A percentile compares a stretch with the other conserved stretches of the same genome.
Evolutionary conservation across 1,140 invertebrate species (phyloP).

Genomic region (Nomia melanderi): DNA sequence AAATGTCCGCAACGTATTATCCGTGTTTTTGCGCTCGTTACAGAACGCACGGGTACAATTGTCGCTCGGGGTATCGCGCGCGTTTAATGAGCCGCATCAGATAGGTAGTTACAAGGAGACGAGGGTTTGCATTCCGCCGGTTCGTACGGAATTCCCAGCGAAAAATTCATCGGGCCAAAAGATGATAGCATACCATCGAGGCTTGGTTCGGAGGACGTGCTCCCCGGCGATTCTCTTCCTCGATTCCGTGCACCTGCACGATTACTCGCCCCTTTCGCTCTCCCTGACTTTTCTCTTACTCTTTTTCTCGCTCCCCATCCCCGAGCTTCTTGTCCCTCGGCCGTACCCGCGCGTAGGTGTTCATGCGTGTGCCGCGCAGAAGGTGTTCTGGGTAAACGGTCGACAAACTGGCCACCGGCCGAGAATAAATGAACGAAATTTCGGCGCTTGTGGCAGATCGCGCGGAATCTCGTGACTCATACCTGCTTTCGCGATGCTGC

Average conservation of each 20-base stretch:
- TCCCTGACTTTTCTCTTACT: neutral
- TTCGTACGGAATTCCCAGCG: conserved; percentile 41
- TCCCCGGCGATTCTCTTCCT: conserved; percentile 7
- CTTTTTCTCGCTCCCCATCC: neutral
- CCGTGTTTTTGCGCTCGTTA: neutral
- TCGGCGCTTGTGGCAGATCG: conserved; percentile 47
- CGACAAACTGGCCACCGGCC: conserved; percentile 50
- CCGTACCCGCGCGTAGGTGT: conserved; percentile 2
- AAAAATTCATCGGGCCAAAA: conserved; percentile 36
- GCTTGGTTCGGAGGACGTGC: neutral
- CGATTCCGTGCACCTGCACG: conserved; percentile 8
- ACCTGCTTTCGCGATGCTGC: neutral
- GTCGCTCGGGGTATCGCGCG: conserved; percentile 48
- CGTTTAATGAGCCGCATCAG: conserved; percentile 66
- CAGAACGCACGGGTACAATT: conserved; percentile 46
- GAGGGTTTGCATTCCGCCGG: conserved; percentile 47
- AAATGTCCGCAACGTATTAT: neutral
- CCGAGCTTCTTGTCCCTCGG: neutral
- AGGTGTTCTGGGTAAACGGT: conserved; percentile 60
- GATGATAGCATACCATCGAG: conserved; percentile 46
- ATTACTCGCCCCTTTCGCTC: neutral
- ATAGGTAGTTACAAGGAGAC: conserved; percentile 52
- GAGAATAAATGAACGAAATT: conserved; percentile 67
- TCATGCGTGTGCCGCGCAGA: conserved; percentile 30
- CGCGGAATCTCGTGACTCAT: conserved; percentile 14